Conservation (phyloP, 2,797 vertebrate species). For the Crenichthys baileyi region DNA sequence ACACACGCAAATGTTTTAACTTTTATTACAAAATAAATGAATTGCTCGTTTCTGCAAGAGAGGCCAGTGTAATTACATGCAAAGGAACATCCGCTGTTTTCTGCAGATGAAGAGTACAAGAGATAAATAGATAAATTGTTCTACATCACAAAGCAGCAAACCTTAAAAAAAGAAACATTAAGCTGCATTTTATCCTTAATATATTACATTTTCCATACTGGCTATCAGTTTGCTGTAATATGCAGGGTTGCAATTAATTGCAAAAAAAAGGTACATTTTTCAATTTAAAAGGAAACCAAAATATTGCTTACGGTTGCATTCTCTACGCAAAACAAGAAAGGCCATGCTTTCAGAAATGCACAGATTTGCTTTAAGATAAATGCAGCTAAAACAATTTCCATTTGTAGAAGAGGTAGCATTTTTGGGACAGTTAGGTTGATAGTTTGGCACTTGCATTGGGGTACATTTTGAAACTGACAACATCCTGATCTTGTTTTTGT, state of each 20-base stretch:
- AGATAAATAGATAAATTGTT: slow-evolving; percentile 60
- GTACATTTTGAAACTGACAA: slow-evolving; percentile 4
- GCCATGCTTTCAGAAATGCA: slow-evolving; percentile 1
- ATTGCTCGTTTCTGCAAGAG: slow-evolving; percentile 54
- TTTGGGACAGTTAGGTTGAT: slow-evolving; percentile 24
- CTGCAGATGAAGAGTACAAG: slow-evolving; percentile 32
- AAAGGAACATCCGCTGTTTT: slow-evolving; percentile 27
- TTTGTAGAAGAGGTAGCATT: slow-evolving; percentile 71
- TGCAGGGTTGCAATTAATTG: slow-evolving; percentile 13
- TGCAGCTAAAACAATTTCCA: slow-evolving; percentile 33
- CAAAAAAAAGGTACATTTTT: slow-evolving; percentile 15
- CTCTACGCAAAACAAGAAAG: neutral
- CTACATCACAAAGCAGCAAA: slow-evolving; percentile 46
- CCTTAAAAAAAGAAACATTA: slow-evolving; percentile 22
- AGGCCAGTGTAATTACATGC: slow-evolving; percentile 61
- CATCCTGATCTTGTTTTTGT: slow-evolving; percentile 6
- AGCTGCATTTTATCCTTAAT: slow-evolving; percentile 46
- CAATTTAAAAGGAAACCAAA: slow-evolving; percentile 1
- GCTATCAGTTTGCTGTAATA: slow-evolving; percentile 13
- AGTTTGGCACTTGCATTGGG: slow-evolving; percentile 29
- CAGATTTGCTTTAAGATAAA: slow-evolving; percentile 34
- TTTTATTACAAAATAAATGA: slow-evolving; percentile 80
- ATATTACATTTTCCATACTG: slow-evolving; percentile 44
- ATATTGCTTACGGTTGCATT: slow-evolving; percentile 6
- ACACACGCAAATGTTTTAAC: slow-evolving; percentile 6